Evolutionary conservation across 2,113 vertebrate species (phyloP).

Genomic region (Haemorhous mexicanus): DNA sequence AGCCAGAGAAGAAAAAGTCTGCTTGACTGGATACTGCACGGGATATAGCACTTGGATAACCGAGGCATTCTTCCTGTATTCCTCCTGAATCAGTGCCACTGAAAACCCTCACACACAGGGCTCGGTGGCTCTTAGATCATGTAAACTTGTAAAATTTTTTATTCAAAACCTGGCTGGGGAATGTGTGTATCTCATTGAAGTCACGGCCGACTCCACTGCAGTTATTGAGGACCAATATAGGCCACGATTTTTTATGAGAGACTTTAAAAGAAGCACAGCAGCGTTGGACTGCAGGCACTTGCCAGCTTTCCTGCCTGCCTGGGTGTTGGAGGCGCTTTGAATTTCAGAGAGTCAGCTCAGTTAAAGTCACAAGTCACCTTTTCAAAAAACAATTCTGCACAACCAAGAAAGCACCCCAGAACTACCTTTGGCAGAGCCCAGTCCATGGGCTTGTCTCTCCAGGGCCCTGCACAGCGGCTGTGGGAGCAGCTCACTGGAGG

Average conservation of each 20-base stretch:
- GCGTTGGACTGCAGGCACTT: background rate
- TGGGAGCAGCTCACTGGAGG: slow-evolving; percentile 4
- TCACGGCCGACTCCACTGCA: background rate
- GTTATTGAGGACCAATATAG: background rate
- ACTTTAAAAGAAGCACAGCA: background rate
- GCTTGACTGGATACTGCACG: background rate
- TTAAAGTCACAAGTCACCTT: background rate
- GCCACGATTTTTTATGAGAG: background rate
- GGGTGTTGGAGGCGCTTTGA: background rate
- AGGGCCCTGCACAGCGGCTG: background rate
- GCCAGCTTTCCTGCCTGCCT: background rate
- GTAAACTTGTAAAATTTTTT: background rate
- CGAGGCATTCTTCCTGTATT: background rate
- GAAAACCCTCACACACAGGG: background rate
- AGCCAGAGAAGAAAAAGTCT: background rate
- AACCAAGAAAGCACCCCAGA: background rate
- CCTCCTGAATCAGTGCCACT: background rate
- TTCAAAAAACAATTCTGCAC: background rate
- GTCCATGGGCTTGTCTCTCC: background rate
- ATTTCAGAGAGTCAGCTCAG: background rate
- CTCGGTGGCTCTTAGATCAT: background rate
- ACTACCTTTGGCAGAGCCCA: background rate
- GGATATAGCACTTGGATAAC: background rate
- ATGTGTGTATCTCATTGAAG: background rate
- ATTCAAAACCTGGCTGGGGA: background rate